phyloP scores from a whole-genome alignment of 1,140 invertebrate species.

The Bombus fervidus region DNA sequence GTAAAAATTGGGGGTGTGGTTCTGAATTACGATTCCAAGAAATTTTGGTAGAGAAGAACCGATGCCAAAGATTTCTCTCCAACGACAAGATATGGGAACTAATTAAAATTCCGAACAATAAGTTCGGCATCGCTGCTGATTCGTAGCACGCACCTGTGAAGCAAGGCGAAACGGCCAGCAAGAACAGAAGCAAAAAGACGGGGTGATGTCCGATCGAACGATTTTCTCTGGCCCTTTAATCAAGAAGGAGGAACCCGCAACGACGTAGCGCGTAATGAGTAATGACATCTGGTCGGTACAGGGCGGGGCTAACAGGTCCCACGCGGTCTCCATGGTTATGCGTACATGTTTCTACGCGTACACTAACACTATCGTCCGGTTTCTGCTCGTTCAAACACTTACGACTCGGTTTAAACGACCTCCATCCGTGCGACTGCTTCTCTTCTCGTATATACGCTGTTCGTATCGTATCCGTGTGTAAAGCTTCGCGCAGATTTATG shows the following conservation, averaged over 20 bases:
- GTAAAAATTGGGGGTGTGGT: background rate
- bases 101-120: slow-evolving; percentile 40
- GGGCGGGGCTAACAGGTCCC: slow-evolving; percentile 67
- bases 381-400: slow-evolving; percentile 53
- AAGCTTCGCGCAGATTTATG: slow-evolving; percentile 26
- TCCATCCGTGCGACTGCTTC: slow-evolving; percentile 8
- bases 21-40: background rate
- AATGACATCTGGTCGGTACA: slow-evolving; percentile 69
- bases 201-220: background rate
- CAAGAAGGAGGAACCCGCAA: slow-evolving; percentile 57
- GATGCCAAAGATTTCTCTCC: background rate
- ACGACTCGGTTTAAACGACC: slow-evolving; percentile 54
- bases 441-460: background rate
- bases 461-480: background rate
- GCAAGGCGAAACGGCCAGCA: background rate
- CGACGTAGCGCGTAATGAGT: slow-evolving; percentile 63
- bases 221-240: slow-evolving; percentile 61
- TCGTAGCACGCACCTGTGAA: slow-evolving; percentile 7
- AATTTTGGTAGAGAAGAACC: background rate
- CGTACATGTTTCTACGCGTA: slow-evolving; percentile 14
- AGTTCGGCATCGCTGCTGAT: slow-evolving; percentile 7
- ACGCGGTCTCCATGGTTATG: slow-evolving; percentile 55
- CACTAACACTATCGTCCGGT: slow-evolving; percentile 40
- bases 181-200: background rate
- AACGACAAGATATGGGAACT: background rate